These are phyloP conservation scores for Bos javanicus DNA, from an alignment of 2,113 vertebrate genomes.

Conservation along the genomic window DNA sequence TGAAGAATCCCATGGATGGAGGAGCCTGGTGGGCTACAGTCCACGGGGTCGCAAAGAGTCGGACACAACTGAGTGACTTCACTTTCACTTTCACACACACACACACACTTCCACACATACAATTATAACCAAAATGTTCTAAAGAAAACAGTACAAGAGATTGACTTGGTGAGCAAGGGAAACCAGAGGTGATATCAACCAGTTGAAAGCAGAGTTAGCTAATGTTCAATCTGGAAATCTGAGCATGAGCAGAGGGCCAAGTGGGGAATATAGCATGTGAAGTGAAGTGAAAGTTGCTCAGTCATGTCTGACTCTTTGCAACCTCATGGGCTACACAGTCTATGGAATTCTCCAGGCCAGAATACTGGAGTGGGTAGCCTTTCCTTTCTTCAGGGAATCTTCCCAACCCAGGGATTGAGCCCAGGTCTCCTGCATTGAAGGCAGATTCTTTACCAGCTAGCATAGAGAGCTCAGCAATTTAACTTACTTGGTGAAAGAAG, in stretches of 20 bases:
- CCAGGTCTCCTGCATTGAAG: not conserved
- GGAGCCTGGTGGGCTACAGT: too few species aligned
- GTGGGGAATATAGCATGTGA: not conserved
- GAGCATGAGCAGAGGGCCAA: not conserved
- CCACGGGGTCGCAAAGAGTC: too few species aligned
- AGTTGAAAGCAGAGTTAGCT: not conserved
- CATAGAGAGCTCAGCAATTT: not conserved
- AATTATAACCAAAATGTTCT: not conserved
- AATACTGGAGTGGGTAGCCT: not conserved
- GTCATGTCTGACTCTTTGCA: not conserved
- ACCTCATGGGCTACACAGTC: not conserved
- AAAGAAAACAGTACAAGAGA: not conserved
- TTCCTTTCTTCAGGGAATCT: not conserved
- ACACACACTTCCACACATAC: not conserved
- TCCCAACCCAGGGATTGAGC: not conserved
- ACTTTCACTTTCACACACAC: too few species aligned
- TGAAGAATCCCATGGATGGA: too few species aligned
- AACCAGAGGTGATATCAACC: not conserved
- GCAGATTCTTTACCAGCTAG: not conserved
- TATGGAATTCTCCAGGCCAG: not conserved
- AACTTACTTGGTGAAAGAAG: not conserved
- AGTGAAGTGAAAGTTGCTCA: not conserved
- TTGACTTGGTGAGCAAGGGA: not conserved
- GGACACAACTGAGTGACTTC: too few species aligned
- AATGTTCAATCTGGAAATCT: not conserved